Evolutionary conservation across 2,113 vertebrate genomes (phyloP), one percentile per base, ranked within the genome.

Genomic region (Calonectris borealis): DNA sequence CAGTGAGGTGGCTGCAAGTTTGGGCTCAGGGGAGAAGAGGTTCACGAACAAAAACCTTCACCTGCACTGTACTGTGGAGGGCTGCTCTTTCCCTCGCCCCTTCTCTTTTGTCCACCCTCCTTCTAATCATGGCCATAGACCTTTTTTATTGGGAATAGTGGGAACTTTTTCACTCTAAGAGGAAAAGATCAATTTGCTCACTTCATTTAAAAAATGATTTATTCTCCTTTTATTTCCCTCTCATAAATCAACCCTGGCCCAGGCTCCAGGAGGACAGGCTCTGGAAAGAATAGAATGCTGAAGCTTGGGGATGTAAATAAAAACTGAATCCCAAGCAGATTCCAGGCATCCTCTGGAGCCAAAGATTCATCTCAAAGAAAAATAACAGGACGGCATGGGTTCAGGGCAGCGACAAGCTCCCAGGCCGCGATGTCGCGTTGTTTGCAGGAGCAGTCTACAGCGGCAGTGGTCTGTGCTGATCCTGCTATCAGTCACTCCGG

Each of bases 121-220:
- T 38, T 25, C 52, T 62, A 58, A 66, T 73, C 44, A 15, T 16
- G 38, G 46, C 31, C 72, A 29, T 49, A 71, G 69, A 54, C 27
- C 32, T 13, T 57, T 73, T 78, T 57, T 25, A 75, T 44, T 69
- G 44, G 79, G 40, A 82, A 84, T 26, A 70, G 51, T 73, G 78
- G 60, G 22, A 80, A 83, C 86, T 81, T 83, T 71, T 92, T 92
- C 69, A 51, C 58, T 77, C 19, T 5, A 49, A 80, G 78, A 83
- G 48, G 42, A 86, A 94, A 90, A 94, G 78, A 87, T 94, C 78
- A 72, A 71, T 92, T 92, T 86, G 58, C 10, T 73, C 72, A 92
- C 93, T 90, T 96, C 82, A 90, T 86, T 92, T 71, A 76, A 85
- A 92, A 89, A 79, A 40, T 49, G 32, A 69, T 75, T 52, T 77